phyloP scores from a whole-genome alignment of 35 echinoderm and acorn worm genomes.

The Nesometra sesokonis region DNA sequence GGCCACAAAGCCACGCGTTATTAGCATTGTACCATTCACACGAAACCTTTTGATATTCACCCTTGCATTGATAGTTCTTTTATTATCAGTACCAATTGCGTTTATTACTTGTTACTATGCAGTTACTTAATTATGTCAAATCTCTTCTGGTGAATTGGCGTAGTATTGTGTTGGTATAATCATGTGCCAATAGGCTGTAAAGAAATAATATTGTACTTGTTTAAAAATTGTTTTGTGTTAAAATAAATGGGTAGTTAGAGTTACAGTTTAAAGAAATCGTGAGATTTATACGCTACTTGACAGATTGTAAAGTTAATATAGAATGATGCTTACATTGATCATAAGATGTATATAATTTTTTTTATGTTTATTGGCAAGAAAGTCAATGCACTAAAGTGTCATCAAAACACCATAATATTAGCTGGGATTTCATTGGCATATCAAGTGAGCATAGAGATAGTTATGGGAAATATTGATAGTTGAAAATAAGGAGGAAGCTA shows the following conservation, averaged over 20 bases:
- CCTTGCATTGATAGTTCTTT: background rate
- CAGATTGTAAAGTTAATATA: no score
- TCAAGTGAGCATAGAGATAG: no score
- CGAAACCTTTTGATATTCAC: background rate
- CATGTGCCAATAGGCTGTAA: background rate
- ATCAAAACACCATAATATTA: no score
- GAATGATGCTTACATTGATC: no score
- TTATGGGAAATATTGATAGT: no score
- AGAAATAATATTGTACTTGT: background rate
- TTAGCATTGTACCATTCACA: background rate
- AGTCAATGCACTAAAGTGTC: no score
- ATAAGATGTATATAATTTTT: no score
- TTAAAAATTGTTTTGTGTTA: background rate
- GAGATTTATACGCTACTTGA: background rate
- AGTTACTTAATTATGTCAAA: background rate
- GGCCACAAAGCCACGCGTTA: background rate
- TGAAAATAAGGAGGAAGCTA: no score
- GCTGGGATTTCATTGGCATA: no score
- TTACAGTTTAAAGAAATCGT: background rate
- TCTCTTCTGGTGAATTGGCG: background rate
- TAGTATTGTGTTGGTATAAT: background rate
- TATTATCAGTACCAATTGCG: background rate
- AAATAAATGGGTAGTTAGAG: background rate
- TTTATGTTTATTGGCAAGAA: no score
- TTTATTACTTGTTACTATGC: background rate